Evolutionary conservation across 2,888 invertebrate species (phyloP).

Genomic region (Seira sanloemensis): DNA sequence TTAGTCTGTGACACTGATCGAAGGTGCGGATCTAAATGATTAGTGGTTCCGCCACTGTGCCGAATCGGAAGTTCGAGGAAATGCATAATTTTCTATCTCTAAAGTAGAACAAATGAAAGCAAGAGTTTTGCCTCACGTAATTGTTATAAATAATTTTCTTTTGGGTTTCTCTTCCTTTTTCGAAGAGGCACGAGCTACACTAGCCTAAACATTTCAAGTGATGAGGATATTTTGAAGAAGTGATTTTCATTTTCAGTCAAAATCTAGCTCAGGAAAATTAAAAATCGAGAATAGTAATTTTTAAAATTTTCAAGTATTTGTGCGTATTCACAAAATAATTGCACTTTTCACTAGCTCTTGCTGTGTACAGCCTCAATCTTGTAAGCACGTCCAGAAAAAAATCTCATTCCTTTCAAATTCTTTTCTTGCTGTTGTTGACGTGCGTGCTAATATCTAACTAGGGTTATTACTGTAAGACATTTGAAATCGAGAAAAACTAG

Average conservation of each 20-base stretch:
- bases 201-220: neutral
- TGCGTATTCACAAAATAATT: no score
- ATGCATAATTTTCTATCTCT: slow-evolving; percentile 49
- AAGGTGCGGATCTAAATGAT: slow-evolving; percentile 24
- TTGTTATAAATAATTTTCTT: no score
- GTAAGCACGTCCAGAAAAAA: neutral
- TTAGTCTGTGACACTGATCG: slow-evolving; percentile 57
- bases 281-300: neutral
- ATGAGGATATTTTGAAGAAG: neutral
- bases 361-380: neutral
- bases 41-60: neutral
- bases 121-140: neutral
- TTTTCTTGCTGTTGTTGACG: no score
- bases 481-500: neutral
- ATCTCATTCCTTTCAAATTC: no score
- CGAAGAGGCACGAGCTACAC: no score
- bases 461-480: no score
- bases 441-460: no score
- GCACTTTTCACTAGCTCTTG: neutral
- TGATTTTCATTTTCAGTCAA: no score
- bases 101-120: neutral
- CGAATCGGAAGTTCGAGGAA: slow-evolving; percentile 63
- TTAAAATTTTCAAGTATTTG: no score
- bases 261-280: neutral
- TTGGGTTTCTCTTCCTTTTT: no score